Evolutionary conservation across 2,797 vertebrate species (phyloP).

Genomic region (Hypotaenidia okinawae): DNA sequence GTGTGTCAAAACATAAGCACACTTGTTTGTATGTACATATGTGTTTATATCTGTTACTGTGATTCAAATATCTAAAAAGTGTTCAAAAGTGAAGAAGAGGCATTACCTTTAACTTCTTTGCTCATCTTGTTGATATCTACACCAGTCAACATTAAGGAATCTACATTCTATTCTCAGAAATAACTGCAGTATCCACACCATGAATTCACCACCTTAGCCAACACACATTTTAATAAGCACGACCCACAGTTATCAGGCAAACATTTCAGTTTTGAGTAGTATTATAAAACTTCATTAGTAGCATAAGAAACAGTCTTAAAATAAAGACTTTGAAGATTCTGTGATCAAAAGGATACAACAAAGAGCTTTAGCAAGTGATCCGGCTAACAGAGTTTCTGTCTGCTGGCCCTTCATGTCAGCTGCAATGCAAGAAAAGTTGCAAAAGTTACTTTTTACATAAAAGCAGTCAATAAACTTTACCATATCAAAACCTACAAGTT

Average conservation of each 20-base stretch:
- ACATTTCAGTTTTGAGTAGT: neutral
- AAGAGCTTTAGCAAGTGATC: slow-evolving; percentile 93
- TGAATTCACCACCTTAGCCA: neutral
- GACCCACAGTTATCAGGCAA: neutral
- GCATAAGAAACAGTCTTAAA: neutral
- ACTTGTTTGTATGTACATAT: neutral
- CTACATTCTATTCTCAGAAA: neutral
- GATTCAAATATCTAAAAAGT: neutral
- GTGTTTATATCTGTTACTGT: too few relatives aligned
- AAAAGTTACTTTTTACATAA: neutral
- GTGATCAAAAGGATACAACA: slow-evolving; percentile 93
- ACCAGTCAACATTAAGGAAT: slow-evolving; percentile 68
- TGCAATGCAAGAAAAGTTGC: slow-evolving; percentile 53
- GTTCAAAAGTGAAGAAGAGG: neutral
- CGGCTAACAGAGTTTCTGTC: slow-evolving; percentile 92
- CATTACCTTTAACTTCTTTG: slow-evolving; percentile 90
- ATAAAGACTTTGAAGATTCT: neutral
- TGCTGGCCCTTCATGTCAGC: slow-evolving; percentile 89
- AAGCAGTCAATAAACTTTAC: neutral
- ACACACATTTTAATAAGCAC: neutral
- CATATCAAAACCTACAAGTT: neutral
- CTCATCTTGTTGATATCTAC: slow-evolving; percentile 90
- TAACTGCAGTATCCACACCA: neutral
- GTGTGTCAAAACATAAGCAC: neutral
- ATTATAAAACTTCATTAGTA: neutral